These are phyloP conservation scores for Diacarnus erythraeanus DNA, from an alignment of 37 sponge, comb jelly and placozoan genomes.

Conservation along the genomic window DNA sequence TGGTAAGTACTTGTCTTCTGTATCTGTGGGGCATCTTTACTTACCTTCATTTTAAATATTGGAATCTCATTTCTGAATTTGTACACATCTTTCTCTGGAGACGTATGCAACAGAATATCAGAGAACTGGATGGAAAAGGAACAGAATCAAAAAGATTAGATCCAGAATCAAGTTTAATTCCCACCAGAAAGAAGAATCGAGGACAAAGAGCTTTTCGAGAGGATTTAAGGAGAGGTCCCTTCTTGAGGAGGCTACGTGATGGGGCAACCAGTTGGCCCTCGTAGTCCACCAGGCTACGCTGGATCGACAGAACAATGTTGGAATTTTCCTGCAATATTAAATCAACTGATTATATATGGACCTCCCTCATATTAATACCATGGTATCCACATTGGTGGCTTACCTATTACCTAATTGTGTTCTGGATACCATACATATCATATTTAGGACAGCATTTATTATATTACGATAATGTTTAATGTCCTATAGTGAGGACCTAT, in stretches of 20 bases:
- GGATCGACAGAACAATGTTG: slow-evolving; percentile 66
- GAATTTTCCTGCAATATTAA: slow-evolving; percentile 60
- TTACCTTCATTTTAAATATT: slow-evolving; percentile 53
- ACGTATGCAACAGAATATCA: slow-evolving; percentile 75
- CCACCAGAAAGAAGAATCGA: slow-evolving; percentile 80
- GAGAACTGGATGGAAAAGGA: slow-evolving; percentile 54
- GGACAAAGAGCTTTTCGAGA: slow-evolving; percentile 60
- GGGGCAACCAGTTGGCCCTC: slow-evolving; percentile 42
- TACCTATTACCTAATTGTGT: too few relatives aligned
- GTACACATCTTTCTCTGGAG: slow-evolving; percentile 42
- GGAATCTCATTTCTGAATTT: slow-evolving; percentile 72
- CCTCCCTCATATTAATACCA: neutral
- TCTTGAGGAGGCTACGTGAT: slow-evolving; percentile 58
- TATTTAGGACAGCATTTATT: too few relatives aligned
- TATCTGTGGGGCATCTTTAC: too few relatives aligned
- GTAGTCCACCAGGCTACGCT: slow-evolving; percentile 61
- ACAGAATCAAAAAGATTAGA: neutral
- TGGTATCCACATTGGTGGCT: too few relatives aligned
- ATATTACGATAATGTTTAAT: too few relatives aligned
- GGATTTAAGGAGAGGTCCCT: slow-evolving; percentile 70
- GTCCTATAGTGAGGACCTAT: too few relatives aligned
- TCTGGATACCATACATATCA: too few relatives aligned
- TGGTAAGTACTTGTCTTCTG: neutral
- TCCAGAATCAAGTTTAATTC: neutral
- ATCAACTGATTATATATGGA: neutral